Percentiles rank a stretch among this genome's conserved stretches.
Conservation (phyloP, 2,888 invertebrate species). For the Dinocampus coccinellae region DNA sequence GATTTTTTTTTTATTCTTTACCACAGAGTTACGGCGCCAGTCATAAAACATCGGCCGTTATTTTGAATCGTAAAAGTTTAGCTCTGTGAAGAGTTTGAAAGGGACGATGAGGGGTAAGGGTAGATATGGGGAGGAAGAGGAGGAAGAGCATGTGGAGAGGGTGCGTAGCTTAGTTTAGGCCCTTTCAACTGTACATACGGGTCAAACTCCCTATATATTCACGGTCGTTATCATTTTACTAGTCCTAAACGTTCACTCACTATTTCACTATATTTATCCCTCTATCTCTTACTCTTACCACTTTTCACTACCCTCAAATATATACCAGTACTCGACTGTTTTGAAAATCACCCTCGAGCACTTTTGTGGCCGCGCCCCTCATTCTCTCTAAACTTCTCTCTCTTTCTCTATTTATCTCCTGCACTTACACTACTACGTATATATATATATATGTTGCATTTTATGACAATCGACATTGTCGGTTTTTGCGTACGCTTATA, state of each 20-base stretch:
- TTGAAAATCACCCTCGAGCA: slow-evolving; percentile 3
- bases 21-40: slow-evolving; percentile 38
- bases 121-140: too few relatives aligned
- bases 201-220: slow-evolving; percentile 47
- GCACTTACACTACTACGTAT: not conserved
- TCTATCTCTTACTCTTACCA: slow-evolving; percentile 19
- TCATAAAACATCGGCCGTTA: slow-evolving; percentile 53
- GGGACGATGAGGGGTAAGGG: too few relatives aligned
- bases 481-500: too few relatives aligned
- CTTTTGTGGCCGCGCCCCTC: not conserved
- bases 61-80: slow-evolving; percentile 58
- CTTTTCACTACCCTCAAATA: not conserved
- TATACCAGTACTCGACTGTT: slow-evolving; percentile 7
- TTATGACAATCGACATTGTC: too few relatives aligned
- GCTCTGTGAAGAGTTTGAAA: too few relatives aligned
- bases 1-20: too few relatives aligned
- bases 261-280: slow-evolving; percentile 39
- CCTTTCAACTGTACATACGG: slow-evolving; percentile 30
- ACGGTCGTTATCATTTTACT: slow-evolving; percentile 63
- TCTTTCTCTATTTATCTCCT: not conserved
- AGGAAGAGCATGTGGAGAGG: slow-evolving; percentile 39
- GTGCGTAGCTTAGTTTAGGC: slow-evolving; percentile 48
- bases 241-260: slow-evolving; percentile 55
- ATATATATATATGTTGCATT: too few relatives aligned
- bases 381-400: slow-evolving; percentile 11